phyloP scores from a whole-genome alignment of 2,888 invertebrate species.

The Drosophila atroscutellata region DNA sequence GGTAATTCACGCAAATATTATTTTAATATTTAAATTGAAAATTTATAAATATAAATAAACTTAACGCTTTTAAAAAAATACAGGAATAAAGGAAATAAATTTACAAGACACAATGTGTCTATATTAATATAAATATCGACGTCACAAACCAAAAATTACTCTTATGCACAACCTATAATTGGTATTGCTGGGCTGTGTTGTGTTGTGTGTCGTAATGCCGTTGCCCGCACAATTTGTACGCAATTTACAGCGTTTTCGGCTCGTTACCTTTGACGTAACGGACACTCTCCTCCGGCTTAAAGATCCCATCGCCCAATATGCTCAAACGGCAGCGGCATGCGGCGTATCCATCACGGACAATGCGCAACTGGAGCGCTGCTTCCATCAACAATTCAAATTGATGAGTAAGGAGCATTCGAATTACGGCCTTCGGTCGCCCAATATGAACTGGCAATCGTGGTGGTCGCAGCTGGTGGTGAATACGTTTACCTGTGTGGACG shows the following conservation, averaged over 20 bases:
- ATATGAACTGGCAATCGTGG: conserved; percentile 91
- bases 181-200: background rate
- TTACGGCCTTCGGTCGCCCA: conserved; percentile 89
- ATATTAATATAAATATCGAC: conserved; percentile 7
- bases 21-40: background rate
- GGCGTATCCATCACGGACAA: conserved; percentile 85
- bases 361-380: conserved; percentile 85
- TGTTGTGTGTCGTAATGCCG: conserved; percentile 57
- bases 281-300: conserved; percentile 92
- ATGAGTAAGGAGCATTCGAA: conserved; percentile 90
- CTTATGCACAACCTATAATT: conserved; percentile 8
- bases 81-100: background rate
- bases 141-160: conserved; percentile 24
- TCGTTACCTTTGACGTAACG: conserved; percentile 95
- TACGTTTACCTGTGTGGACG: conserved; percentile 71
- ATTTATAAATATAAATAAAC: background rate
- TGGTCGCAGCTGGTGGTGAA: conserved; percentile 87
- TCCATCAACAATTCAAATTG: conserved; percentile 88
- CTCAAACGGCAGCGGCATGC: conserved; percentile 88
- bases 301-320: conserved; percentile 90
- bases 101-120: background rate
- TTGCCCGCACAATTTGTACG: conserved; percentile 63
- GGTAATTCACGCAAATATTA: background rate
- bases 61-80: background rate
- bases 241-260: conserved; percentile 81